Percentiles rank a stretch among this genome's conserved stretches.
These are phyloP conservation scores for Argyra leucocephala DNA, from an alignment of 2,888 invertebrate species.

Conservation along the genomic window DNA sequence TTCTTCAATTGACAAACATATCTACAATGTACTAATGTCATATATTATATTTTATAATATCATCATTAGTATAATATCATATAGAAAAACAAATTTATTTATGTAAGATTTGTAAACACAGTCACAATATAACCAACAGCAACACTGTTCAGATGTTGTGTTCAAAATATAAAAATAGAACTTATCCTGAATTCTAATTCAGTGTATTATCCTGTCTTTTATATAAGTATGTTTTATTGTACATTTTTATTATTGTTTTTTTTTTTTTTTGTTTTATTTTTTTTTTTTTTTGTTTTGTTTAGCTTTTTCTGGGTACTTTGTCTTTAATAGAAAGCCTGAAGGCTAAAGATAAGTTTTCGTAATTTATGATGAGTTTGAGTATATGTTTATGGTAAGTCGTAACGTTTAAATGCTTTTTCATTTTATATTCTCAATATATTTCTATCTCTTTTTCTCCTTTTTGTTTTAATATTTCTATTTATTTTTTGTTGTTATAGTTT, in stretches of 20 bases:
- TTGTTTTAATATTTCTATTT: neutral
- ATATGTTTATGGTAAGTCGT: neutral
- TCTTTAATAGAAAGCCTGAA: slow-evolving; percentile 1
- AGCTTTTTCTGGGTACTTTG: neutral
- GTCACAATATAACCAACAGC: too few relatives aligned
- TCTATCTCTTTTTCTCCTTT: neutral
- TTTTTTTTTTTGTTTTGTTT: neutral
- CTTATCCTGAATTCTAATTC: too few relatives aligned
- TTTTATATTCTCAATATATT: neutral
- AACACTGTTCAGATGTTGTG: too few relatives aligned
- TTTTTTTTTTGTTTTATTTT: neutral
- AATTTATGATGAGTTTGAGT: slow-evolving; percentile 7
- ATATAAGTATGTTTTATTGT: too few relatives aligned
- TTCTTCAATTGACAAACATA: too few relatives aligned
- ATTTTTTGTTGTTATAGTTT: neutral
- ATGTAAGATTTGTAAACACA: too few relatives aligned
- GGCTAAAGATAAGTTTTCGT: neutral
- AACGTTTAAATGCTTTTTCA: neutral
- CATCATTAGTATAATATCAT: too few relatives aligned
- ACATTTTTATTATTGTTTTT: neutral
- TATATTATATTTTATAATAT: too few relatives aligned
- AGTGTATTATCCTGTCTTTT: too few relatives aligned
- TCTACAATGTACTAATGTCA: too few relatives aligned
- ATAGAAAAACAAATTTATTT: too few relatives aligned
- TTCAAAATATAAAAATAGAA: too few relatives aligned